A percentile compares a stretch with the other conserved stretches of the same genome.
phyloP scores from a whole-genome alignment of 2,113 vertebrate genomes.

The Arizona elegans region DNA sequence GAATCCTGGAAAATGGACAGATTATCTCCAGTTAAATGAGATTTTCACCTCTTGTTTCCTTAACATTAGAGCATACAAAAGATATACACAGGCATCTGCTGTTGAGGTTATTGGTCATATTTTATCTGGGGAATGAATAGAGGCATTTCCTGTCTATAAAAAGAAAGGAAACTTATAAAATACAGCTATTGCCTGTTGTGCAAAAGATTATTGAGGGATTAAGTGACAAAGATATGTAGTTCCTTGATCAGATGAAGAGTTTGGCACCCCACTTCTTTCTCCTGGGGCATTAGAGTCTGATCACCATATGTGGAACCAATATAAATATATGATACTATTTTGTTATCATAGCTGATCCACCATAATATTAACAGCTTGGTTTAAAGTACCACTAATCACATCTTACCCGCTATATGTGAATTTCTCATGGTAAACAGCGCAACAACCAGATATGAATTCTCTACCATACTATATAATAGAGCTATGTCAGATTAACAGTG shows the following conservation, averaged over 20 bases:
- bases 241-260: background rate
- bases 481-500: background rate
- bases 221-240: background rate
- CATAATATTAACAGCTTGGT: background rate
- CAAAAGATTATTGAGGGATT: slow-evolving; percentile 5
- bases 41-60: background rate
- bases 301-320: background rate
- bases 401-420: background rate
- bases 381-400: background rate
- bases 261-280: background rate
- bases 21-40: background rate
- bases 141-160: background rate
- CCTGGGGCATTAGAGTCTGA: background rate
- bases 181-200: background rate
- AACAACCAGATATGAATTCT: background rate
- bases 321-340: background rate
- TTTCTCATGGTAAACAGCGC: background rate
- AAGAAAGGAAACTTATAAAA: slow-evolving; percentile 8
- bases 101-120: slow-evolving; percentile 10
- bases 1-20: slow-evolving; percentile 26
- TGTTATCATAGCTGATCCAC: background rate
- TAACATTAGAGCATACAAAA: background rate
- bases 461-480: background rate
- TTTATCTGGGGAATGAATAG: background rate
- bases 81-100: background rate